Evolutionary conservation across 2,888 invertebrate genomes (phyloP), one percentile per base, ranked within the genome.

Genomic region (Pachydiplax longipennis): DNA sequence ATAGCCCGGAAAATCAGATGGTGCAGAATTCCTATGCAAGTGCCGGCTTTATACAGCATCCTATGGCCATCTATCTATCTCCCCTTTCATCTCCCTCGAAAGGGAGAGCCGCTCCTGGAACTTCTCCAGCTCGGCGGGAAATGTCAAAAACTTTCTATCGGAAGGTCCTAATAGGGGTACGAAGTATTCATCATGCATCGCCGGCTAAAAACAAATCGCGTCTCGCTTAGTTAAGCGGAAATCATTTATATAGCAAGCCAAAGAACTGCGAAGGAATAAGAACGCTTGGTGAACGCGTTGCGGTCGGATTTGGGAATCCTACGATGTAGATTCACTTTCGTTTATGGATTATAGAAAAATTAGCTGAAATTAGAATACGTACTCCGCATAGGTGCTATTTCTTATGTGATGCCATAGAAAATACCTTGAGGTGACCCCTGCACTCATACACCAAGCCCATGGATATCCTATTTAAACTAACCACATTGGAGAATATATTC

Each of bases 221-320:
- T 87, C 37, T 61, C 61, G 87, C 87, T 87, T 87, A 61, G 87
- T 87, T 87, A 87, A 65, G 61, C 37, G 37, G 87, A 87, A 87
- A 87, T 87, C 61, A 37, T 87, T 65, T 87, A 37, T 87, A 37
- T 37, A 87, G 61, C 40, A 65, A 87, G 87, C n/a, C 22, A 35
- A 37, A 61, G 87, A 44, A 83, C 58, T 58, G 83, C 6, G 31
- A n/a, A 12, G 87, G 37, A n/a, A 12, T 65, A 18, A 37, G 37
- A 87, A 61, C 48, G 53, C 15, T 83, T 18, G 18, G 15, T 83
- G 18, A 37, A 37, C 37, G 87, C 8, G 44, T n/a, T 87, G 37
- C 3, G 87, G 13, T 61, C 87, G 37, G 22, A 73, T 22, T 65
- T 65, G 65, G 22, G 1, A 61, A 0, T 65, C 25, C 25, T 25